A percentile compares a stretch with the other conserved stretches of the same genome.
Conservation (phyloP, 2,888 invertebrate genomes). For the Amphipyra tragopoginis region DNA sequence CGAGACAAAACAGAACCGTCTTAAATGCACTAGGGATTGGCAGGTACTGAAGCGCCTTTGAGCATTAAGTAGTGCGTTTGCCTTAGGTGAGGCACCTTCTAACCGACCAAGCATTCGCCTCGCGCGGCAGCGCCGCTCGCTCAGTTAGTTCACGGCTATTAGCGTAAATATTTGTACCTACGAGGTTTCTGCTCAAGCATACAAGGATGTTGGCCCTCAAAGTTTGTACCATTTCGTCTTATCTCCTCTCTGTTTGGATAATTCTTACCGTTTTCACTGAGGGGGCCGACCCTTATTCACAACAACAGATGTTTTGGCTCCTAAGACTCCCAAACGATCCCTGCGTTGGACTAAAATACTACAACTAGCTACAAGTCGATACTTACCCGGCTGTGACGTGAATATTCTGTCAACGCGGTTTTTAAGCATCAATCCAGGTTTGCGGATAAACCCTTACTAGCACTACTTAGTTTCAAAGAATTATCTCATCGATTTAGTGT, state of each 20-base stretch:
- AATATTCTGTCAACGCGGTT: constrained; percentile 10
- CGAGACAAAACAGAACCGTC: no score
- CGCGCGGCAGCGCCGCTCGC: no score
- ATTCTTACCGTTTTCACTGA: constrained; percentile 31
- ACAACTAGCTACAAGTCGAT: constrained; percentile 28
- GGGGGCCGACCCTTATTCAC: constrained; percentile 16
- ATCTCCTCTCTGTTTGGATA: constrained; percentile 25
- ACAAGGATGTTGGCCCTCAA: not conserved
- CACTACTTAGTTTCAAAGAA: constrained; percentile 21
- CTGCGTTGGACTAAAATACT: constrained; percentile 24
- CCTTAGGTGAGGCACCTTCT: no score
- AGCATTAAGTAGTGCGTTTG: no score
- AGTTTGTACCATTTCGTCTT: constrained; percentile 20
- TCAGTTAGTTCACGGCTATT: no score
- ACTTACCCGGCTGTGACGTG: constrained; percentile 17
- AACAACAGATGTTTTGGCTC: constrained; percentile 25
- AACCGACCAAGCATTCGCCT: no score
- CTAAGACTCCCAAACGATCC: constrained; percentile 23
- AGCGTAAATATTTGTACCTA: no score
- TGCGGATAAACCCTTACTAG: constrained; percentile 26
- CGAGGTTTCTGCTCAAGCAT: constrained; percentile 8
- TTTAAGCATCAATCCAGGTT: constrained; percentile 21
- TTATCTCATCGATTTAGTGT: constrained; percentile 26
- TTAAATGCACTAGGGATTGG: no score
- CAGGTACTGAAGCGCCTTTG: no score